Conservation (phyloP, 1,140 invertebrate species). For the Euglossa dilemma region DNA sequence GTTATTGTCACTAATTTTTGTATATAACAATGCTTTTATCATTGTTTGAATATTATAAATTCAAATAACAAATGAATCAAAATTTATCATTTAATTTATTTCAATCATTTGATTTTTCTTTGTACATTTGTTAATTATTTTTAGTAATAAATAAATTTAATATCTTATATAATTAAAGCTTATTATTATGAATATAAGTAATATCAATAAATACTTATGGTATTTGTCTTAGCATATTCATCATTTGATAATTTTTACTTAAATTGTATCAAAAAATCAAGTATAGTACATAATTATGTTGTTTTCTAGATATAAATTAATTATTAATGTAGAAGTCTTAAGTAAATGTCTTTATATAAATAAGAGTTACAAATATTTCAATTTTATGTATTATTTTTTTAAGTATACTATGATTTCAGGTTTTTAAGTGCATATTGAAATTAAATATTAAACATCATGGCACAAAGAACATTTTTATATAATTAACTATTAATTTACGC, state of each 20-base stretch:
- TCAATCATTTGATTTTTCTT: not conserved
- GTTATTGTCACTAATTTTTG: not conserved
- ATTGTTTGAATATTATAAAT: conserved; percentile 6
- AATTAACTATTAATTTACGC: conserved; percentile 36
- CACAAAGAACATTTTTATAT: not conserved
- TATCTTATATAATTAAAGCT: not conserved
- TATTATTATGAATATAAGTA: not conserved
- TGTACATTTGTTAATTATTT: not conserved
- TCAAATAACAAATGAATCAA: not conserved
- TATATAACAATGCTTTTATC: not conserved
- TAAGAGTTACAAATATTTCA: not conserved
- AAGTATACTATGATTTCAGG: conserved; percentile 56
- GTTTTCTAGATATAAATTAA: not conserved
- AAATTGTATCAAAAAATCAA: conserved; percentile 3
- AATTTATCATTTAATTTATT: conserved; percentile 4
- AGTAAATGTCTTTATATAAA: conserved; percentile 31
- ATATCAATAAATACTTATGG: conserved; percentile 27
- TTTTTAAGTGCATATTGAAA: conserved; percentile 34
- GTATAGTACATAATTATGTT: not conserved
- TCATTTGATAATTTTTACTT: conserved; percentile 1
- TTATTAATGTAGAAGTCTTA: conserved; percentile 13
- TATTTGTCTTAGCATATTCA: conserved; percentile 8
- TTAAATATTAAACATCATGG: conserved; percentile 34
- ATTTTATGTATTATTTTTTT: conserved; percentile 13
- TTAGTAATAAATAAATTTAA: conserved; percentile 1